Evolutionary conservation across 92 coral and sea anemone genomes (phyloP), one percentile per base, ranked within the genome.

Genomic region (Zoanthus solanderi): DNA sequence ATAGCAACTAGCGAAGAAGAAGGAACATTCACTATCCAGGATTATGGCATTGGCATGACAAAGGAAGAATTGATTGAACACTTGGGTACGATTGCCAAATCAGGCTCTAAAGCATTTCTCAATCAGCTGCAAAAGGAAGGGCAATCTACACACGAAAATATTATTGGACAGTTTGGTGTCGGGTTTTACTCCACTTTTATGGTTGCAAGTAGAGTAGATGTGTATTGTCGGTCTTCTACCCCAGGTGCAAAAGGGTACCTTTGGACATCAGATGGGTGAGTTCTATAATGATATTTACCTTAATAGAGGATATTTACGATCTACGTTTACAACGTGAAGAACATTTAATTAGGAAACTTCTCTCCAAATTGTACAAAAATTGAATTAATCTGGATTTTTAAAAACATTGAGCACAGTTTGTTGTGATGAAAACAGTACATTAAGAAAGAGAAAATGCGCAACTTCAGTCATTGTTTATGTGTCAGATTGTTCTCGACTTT

Each of bases 201-300:
- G 99, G 99, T 97, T 37, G 99, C 98, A 12, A 93, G 91, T 73
- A 93, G 83, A 72, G 99, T 97, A 13, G 98, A 95, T 83, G 99
- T 97, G 71, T 97, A 81, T 80, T 93, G 98, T 1, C 90, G 94
- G 29, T 97, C 99, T 54, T 95, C 86, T 75, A 30, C 78, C 45
- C 99, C 98, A 30, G 94, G 88, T 76, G 91, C 94, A 72, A 94
- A 95, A 77, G 99, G 99, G 31, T 96, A 92, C 72, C 69, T 90
- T 79, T 97, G 99, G 99, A 90, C 97, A 72, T 97, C 99, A 47
- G 98, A 97, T 92, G 99, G 99, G 99, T 97, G 74, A 87, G 94
- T 71, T 15, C 58, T 60, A 5, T 37, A 37, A 37, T 37, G 42
- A 37, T 37, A 37, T 37, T 37, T 37, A 37, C 42, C 4, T 37